Evolutionary conservation across 2,113 vertebrate genomes (phyloP).

Genomic region (Calcarius ornatus): DNA sequence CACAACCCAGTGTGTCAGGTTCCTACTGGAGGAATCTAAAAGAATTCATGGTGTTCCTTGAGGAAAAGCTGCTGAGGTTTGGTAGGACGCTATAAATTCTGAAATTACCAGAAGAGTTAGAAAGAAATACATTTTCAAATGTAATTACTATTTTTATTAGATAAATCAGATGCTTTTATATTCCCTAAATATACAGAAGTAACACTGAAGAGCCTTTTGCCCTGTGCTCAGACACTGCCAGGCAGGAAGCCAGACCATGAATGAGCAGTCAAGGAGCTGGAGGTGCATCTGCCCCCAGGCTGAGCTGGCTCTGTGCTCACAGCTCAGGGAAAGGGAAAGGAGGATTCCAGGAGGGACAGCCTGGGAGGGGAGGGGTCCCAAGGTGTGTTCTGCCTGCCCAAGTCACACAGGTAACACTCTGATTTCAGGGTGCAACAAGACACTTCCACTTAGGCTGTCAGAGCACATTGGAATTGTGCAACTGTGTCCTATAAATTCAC

Average conservation of each 20-base stretch:
- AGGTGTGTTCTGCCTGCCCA: not conserved
- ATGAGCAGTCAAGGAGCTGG: not conserved
- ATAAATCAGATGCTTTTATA: not conserved
- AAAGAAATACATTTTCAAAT: not conserved
- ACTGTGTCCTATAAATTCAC: not conserved
- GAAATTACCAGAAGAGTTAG: not conserved
- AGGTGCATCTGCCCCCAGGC: not conserved
- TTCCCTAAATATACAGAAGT: not conserved
- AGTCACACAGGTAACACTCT: not conserved
- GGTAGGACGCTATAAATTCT: not conserved
- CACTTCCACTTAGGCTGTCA: not conserved
- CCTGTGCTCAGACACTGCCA: not conserved
- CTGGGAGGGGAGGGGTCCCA: not conserved
- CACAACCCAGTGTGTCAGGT: not conserved
- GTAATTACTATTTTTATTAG: not conserved
- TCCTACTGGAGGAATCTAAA: not conserved
- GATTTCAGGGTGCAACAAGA: not conserved
- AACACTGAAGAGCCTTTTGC: not conserved
- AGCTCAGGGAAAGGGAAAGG: not conserved
- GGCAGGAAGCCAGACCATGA: not conserved
- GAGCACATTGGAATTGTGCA: not conserved
- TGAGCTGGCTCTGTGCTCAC: not conserved
- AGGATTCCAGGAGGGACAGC: not conserved
- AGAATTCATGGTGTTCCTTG: not conserved
- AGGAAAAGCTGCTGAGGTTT: not conserved